phyloP scores from a whole-genome alignment of 2,797 vertebrate species.

The Menidia menidia region DNA sequence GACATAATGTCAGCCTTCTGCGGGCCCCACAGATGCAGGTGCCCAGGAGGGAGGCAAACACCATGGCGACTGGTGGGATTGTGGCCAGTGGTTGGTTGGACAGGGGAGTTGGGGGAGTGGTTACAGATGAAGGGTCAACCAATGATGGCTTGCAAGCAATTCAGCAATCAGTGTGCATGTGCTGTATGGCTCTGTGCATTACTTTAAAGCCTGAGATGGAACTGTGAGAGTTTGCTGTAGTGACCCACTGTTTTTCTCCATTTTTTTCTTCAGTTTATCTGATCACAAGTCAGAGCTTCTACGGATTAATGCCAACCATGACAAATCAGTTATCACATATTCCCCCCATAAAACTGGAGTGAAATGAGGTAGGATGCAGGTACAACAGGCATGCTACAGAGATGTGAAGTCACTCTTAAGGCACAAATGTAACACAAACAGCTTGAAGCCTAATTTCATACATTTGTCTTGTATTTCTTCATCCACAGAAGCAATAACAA shows the following conservation, averaged over 20 bases:
- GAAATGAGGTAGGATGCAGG: background rate
- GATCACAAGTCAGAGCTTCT: background rate
- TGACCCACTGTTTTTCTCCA: constrained; percentile 20
- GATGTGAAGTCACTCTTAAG: background rate
- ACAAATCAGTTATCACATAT: background rate
- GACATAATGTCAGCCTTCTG: constrained; percentile 22
- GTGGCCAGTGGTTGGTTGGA: constrained; percentile 53
- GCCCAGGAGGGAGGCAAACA: constrained; percentile 54
- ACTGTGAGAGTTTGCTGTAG: constrained; percentile 19
- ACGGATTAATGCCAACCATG: background rate
- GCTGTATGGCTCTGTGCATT: constrained; percentile 27
- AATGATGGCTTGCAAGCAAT: constrained; percentile 28
- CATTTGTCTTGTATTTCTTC: background rate
- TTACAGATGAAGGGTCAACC: constrained; percentile 32
- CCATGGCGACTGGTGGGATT: constrained; percentile 61
- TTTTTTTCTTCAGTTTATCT: constrained; percentile 11
- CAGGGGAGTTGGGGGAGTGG: constrained; percentile 30
- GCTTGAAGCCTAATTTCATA: constrained; percentile 16
- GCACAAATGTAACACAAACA: background rate
- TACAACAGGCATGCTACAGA: background rate
- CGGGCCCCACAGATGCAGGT: constrained; percentile 35
- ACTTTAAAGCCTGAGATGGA: constrained; percentile 13
- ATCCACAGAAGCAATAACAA: constrained; percentile 27
- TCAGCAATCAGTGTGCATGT: constrained; percentile 49
- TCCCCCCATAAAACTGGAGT: background rate